These are phyloP conservation scores for Trematomus loennbergii DNA, from an alignment of 2,113 vertebrate genomes.

Conservation along the genomic window DNA sequence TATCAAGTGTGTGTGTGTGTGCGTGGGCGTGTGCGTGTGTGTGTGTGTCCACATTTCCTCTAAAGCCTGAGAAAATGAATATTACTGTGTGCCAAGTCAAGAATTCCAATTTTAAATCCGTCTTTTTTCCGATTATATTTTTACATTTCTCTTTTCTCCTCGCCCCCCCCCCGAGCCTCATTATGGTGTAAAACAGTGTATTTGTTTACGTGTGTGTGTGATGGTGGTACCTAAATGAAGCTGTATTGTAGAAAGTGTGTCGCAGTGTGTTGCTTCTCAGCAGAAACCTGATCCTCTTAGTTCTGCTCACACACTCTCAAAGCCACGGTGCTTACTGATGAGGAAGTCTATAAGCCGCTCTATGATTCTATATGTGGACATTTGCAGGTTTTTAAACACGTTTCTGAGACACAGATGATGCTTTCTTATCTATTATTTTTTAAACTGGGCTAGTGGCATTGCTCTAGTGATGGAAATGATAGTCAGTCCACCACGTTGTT, in stretches of 20 bases:
- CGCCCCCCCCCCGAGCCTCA: conserved; percentile 4
- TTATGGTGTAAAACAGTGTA: conserved; percentile 43
- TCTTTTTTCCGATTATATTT: conserved; percentile 46
- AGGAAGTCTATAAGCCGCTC: background rate
- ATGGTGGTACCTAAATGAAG: conserved; percentile 26
- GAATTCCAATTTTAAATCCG: conserved; percentile 28
- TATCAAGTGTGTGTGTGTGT: too few relatives aligned
- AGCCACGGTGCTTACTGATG: background rate
- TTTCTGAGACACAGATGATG: too few relatives aligned
- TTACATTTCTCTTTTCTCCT: conserved; percentile 30
- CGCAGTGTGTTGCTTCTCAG: conserved; percentile 46
- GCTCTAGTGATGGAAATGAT: too few relatives aligned
- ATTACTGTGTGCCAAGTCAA: conserved; percentile 3
- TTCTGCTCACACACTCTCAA: conserved; percentile 54
- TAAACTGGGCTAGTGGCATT: too few relatives aligned
- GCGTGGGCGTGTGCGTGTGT: background rate
- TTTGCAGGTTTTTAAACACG: too few relatives aligned
- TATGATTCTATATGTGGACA: conserved; percentile 17
- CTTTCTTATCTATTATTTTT: too few relatives aligned
- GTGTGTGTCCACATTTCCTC: background rate
- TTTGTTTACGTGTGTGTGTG: conserved; percentile 58
- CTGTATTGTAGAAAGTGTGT: conserved; percentile 57
- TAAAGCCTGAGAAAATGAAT: background rate
- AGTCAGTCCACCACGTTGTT: too few relatives aligned
- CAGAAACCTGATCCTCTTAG: conserved; percentile 68